Percentiles rank a stretch among this genome's conserved stretches.
These are phyloP conservation scores for Narcine bancroftii DNA, from an alignment of 2,113 vertebrate species.

Conservation along the genomic window DNA sequence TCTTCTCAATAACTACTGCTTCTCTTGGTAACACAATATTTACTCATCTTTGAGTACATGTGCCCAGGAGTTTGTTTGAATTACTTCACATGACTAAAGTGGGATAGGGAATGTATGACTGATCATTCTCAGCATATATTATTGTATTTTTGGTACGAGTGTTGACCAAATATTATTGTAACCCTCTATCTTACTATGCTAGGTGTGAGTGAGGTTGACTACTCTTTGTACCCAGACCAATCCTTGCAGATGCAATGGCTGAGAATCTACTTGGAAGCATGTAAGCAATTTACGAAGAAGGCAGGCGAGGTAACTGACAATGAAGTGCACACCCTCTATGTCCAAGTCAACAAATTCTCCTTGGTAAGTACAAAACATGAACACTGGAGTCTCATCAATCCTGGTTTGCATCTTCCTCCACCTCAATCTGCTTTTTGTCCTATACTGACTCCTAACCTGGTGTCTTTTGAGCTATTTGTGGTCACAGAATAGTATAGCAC, in stretches of 20 bases:
- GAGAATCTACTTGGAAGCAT: conserved; percentile 74
- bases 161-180: neutral
- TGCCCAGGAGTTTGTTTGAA: no score
- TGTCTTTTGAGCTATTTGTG: neutral
- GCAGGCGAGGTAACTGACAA: conserved; percentile 55
- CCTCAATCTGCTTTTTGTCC: neutral
- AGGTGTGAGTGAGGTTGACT: conserved; percentile 88
- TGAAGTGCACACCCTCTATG: conserved; percentile 81
- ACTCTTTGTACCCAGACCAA: conserved; percentile 64
- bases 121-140: neutral
- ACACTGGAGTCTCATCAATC: neutral
- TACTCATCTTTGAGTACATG: no score
- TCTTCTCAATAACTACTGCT: no score
- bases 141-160: neutral
- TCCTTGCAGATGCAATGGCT: conserved; percentile 86
- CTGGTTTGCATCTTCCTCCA: neutral
- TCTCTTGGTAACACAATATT: no score
- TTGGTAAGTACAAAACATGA: conserved; percentile 64
- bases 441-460: neutral
- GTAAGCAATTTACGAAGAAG: conserved; percentile 65
- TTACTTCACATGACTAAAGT: no score
- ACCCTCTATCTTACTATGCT: neutral
- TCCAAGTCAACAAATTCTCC: conserved; percentile 94
- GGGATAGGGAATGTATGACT: neutral
- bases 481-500: no score